A percentile compares a stretch with the other conserved stretches of the same genome.
Conservation (phyloP, 1,140 invertebrate genomes). For the Frieseomelitta varia region DNA sequence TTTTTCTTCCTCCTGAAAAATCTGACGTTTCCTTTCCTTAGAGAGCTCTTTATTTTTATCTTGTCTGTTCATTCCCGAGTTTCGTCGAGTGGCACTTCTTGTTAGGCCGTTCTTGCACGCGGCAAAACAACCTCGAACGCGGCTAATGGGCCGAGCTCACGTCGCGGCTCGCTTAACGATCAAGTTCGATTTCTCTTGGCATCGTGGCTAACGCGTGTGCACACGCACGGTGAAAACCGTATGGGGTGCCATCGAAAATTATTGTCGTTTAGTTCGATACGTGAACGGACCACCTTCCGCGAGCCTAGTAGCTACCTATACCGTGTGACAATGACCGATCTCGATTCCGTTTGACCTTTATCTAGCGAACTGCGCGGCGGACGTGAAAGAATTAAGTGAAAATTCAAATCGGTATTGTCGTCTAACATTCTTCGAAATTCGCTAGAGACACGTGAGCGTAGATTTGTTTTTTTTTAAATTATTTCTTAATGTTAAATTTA, state of each 20-base stretch:
- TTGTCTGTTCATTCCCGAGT: background rate
- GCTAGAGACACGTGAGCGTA: background rate
- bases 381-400: background rate
- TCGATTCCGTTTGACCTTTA: background rate
- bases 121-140: conserved; percentile 67
- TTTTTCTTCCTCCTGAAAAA: no score
- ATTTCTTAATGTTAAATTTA: background rate
- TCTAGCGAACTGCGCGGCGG: no score
- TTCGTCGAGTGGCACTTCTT: background rate
- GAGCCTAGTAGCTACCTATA: background rate
- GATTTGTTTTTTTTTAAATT: background rate
- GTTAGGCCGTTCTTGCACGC: background rate
- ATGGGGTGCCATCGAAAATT: conserved; percentile 70
- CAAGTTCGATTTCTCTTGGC: conserved; percentile 81
- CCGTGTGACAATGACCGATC: conserved; percentile 12
- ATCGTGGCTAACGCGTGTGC: conserved; percentile 66
- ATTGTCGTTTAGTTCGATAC: conserved; percentile 35
- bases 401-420: no score
- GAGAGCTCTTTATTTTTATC: no score
- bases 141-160: conserved; percentile 75
- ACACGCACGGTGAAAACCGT: conserved; percentile 73
- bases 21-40: no score
- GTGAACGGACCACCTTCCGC: conserved; percentile 30
- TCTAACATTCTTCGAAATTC: no score
- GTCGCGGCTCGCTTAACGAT: conserved; percentile 79